Percentiles rank a stretch among this genome's conserved stretches.
phyloP scores from a whole-genome alignment of 1,140 invertebrate genomes.

The Streblospio benedicti region DNA sequence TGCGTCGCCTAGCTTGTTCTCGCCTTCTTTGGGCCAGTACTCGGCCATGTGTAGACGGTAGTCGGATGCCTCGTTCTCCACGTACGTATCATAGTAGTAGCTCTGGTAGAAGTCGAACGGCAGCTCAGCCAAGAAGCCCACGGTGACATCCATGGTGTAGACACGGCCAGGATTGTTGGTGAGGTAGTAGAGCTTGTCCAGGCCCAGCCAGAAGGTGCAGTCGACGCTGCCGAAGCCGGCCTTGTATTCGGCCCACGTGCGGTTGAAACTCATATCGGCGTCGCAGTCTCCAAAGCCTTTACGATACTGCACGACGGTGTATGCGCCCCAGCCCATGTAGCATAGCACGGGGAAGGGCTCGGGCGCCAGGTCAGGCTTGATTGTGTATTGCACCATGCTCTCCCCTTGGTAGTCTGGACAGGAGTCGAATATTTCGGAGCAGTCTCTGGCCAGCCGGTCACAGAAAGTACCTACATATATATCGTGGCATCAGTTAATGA shows the following conservation, averaged over 20 bases:
- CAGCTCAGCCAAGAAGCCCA: background rate
- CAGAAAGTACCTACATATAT: too few relatives aligned
- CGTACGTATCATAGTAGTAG: background rate
- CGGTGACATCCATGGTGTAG: too few relatives aligned
- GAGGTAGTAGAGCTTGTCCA: background rate
- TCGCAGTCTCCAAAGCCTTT: too few relatives aligned
- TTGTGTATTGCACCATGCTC: too few relatives aligned
- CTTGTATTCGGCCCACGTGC: constrained; percentile 7
- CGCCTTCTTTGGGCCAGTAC: background rate
- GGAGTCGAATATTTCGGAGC: too few relatives aligned
- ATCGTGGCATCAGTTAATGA: too few relatives aligned
- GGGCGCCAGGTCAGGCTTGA: too few relatives aligned
- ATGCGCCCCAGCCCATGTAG: too few relatives aligned
- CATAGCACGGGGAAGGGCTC: too few relatives aligned
- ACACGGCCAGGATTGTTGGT: too few relatives aligned
- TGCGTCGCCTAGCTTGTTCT: background rate
- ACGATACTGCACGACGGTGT: constrained; percentile 1
- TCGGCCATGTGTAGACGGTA: background rate
- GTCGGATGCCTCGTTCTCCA: background rate
- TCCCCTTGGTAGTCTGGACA: too few relatives aligned
- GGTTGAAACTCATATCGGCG: background rate
- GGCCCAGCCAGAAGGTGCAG: constrained; percentile 2
- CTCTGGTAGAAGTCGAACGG: background rate
- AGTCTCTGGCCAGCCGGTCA: too few relatives aligned
- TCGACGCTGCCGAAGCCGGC: background rate